Conservation (phyloP, 2,888 invertebrate genomes). For the Andrena flavipes region DNA sequence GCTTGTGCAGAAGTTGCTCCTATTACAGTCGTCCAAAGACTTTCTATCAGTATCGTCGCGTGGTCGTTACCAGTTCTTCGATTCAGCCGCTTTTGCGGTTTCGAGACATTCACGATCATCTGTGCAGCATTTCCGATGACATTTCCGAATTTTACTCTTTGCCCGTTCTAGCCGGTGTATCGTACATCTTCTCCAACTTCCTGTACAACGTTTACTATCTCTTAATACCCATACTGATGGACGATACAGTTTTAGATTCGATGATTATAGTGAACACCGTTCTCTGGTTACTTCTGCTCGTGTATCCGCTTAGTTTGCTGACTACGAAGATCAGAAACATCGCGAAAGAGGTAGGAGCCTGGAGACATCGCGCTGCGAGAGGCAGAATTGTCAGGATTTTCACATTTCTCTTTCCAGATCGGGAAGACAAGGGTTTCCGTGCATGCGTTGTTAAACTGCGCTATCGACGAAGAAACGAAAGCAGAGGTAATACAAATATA, state of each 20-base stretch:
- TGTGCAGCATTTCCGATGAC: conserved; percentile 58
- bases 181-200: conserved; percentile 36
- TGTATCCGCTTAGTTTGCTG: conserved; percentile 49
- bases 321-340: conserved; percentile 43
- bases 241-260: neutral
- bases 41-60: conserved; percentile 16
- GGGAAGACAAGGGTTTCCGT: conserved; percentile 41
- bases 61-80: conserved; percentile 19
- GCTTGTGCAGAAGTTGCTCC: neutral
- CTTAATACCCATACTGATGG: conserved; percentile 6
- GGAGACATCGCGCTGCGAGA: no score
- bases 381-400: neutral
- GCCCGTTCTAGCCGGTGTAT: conserved; percentile 45
- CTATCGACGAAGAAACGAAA: conserved; percentile 37
- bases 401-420: conserved; percentile 46
- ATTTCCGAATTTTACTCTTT: conserved; percentile 65
- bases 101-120: conserved; percentile 49
- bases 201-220: conserved; percentile 62
- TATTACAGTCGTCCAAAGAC: neutral
- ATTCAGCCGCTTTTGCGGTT: conserved; percentile 42
- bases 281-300: conserved; percentile 7
- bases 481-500: conserved; percentile 49
- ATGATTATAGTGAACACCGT: neutral
- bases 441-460: conserved; percentile 37
- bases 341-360: conserved; percentile 54